Base-by-base conservation (phyloP, 2,888 invertebrate species). In the Branchipolynoe longqiensis region DNA sequence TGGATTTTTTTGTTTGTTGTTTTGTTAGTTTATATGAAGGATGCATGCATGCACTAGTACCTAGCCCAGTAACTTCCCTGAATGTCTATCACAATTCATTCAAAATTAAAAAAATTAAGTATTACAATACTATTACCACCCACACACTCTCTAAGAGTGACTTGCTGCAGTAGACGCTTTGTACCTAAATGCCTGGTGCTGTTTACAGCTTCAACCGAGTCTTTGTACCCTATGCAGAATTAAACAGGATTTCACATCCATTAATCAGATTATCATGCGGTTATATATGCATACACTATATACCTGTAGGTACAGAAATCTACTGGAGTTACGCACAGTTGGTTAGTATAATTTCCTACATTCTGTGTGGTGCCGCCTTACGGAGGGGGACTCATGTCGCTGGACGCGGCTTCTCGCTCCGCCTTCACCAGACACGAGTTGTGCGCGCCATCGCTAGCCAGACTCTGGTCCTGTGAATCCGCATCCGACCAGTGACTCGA, bases 51-150 rank as follows among this genome's bases (percentile, higher is more conserved):
- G 48, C 78, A 78, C 78, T 78, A n/a, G n/a, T n/a, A 78, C 48
- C 78, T 78, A 78, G 78, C 78, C 78, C 78, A 78, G 33, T 41
- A 54, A 78, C 28, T 78, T 78, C 78, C 78, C 78, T 78, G 78
- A 78, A 48, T 78, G 54, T 78, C 78, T 78, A 78, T 78, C 78
- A 78, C 78, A 78, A 78, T 78, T 78, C 69, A 69, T 78, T 78
- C 22, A 78, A 78, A 78, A 41, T 78, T 78, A 78, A 78, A 78
- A 73, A 78, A 78, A 78, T 78, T 48, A 78, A 78, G 48, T 28
- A 78, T 8, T 31, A 69, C 69, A 69, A 38, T 36, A 78, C 48
- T 48, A 48, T 78, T 48, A 48, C 31, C 78, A 78, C 40, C 31
- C 78, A 78, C 40, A 54, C 28, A 78, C 31, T 54, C 48, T 48